These are phyloP conservation scores for Pocillopora grandis DNA, from an alignment of 92 coral and sea anemone genomes.

Conservation along the genomic window DNA sequence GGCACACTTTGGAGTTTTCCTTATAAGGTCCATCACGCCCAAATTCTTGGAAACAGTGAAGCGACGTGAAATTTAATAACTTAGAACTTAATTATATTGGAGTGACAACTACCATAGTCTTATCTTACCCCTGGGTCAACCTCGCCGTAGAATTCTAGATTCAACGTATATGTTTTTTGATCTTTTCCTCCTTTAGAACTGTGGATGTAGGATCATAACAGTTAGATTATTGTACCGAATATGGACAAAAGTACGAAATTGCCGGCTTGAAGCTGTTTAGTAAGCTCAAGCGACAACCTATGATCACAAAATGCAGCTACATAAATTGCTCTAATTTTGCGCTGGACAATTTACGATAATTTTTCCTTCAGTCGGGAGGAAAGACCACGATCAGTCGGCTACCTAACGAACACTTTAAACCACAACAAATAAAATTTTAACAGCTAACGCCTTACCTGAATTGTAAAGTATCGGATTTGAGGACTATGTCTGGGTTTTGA, in stretches of 20 bases:
- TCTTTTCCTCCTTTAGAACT: conserved; percentile 90
- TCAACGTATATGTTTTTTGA: conserved; percentile 75
- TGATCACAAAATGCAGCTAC: too few relatives aligned
- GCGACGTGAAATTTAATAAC: not conserved
- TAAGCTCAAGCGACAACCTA: not conserved
- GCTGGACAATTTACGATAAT: not conserved
- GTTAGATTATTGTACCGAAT: too few relatives aligned
- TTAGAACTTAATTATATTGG: too few relatives aligned
- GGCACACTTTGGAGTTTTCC: too few relatives aligned
- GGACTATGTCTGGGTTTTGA: conserved; percentile 60
- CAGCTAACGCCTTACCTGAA: conserved; percentile 74
- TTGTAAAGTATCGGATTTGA: conserved; percentile 57
- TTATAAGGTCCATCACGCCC: too few relatives aligned
- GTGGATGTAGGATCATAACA: not conserved
- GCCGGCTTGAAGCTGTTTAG: not conserved
- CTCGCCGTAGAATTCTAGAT: conserved; percentile 69
- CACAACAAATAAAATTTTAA: not conserved
- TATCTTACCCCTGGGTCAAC: conserved; percentile 78
- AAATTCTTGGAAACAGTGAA: not conserved
- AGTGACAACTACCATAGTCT: not conserved
- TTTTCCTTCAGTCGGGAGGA: not conserved
- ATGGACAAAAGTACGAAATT: not conserved
- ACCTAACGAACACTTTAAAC: not conserved
- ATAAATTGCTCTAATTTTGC: not conserved
- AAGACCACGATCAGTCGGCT: not conserved